A percentile compares a stretch with the other conserved stretches of the same genome.
phyloP scores from a whole-genome alignment of 2,888 invertebrate species.

The Pachydiplax longipennis region DNA sequence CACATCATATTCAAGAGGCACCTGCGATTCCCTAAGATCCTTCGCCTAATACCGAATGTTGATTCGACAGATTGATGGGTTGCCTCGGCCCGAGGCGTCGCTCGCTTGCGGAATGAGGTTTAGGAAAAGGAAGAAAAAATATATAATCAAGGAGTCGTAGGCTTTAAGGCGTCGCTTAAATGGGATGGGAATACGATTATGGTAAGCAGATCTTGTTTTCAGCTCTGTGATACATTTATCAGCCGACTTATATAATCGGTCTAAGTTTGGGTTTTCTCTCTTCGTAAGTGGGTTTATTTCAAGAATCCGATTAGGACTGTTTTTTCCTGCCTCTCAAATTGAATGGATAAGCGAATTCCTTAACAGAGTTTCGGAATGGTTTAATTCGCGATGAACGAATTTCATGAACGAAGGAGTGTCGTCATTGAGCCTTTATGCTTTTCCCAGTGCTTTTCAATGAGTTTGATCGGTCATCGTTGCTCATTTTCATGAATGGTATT shows the following conservation, averaged over 20 bases:
- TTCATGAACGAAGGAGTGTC: no score
- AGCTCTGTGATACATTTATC: background rate
- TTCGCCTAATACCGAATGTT: background rate
- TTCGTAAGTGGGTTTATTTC: background rate
- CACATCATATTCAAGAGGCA: background rate
- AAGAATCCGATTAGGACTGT: background rate
- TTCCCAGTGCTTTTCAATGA: no score
- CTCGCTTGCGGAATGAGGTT: background rate
- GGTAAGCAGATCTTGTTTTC: background rate
- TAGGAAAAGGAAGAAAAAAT: background rate
- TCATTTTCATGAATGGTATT: no score
- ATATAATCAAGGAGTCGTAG: background rate
- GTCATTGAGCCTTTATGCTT: no score
- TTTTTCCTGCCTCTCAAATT: no score
- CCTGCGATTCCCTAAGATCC: background rate
- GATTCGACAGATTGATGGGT: background rate
- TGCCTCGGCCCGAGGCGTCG: background rate
- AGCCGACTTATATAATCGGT: background rate
- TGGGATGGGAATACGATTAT: background rate
- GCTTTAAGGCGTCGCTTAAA: background rate
- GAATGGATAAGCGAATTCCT: no score
- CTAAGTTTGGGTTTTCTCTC: background rate
- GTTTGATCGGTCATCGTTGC: no score
- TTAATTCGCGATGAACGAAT: no score
- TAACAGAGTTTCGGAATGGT: no score